These are phyloP conservation scores for Philantomba maxwellii DNA, from an alignment of 2,113 vertebrate genomes.

Conservation along the genomic window DNA sequence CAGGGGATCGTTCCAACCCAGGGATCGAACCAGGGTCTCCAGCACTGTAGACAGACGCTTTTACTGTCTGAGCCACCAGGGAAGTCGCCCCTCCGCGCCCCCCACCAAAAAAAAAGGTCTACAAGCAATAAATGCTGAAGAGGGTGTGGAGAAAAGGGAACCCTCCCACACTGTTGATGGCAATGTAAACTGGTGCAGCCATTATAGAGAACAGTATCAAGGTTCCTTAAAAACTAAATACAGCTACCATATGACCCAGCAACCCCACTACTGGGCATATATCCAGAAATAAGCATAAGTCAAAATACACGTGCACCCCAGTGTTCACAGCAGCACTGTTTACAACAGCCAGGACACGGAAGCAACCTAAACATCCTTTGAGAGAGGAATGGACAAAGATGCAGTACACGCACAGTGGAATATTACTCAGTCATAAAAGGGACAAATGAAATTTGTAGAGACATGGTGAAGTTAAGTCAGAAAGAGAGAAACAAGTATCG, in stretches of 20 bases:
- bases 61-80: no score
- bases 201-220: not conserved
- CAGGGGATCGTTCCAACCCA: no score
- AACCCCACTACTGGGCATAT: not conserved
- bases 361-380: not conserved
- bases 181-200: not conserved
- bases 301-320: not conserved
- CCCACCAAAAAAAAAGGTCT: not conserved
- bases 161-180: not conserved
- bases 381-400: not conserved
- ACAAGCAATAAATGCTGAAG: not conserved
- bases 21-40: no score
- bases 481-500: not conserved
- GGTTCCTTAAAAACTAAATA: not conserved
- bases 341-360: not conserved
- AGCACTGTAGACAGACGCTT: no score
- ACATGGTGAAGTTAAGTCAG: not conserved
- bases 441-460: not conserved
- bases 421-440: not conserved
- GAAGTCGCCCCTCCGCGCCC: rapidly evolving
- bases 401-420: not conserved
- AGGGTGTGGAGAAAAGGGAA: not conserved
- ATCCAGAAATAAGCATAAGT: not conserved
- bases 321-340: not conserved
- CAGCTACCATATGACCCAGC: not conserved